Evolutionary conservation across 1,140 invertebrate genomes (phyloP), one percentile per base, ranked within the genome.

Genomic region (Sarcophaga bullata): DNA sequence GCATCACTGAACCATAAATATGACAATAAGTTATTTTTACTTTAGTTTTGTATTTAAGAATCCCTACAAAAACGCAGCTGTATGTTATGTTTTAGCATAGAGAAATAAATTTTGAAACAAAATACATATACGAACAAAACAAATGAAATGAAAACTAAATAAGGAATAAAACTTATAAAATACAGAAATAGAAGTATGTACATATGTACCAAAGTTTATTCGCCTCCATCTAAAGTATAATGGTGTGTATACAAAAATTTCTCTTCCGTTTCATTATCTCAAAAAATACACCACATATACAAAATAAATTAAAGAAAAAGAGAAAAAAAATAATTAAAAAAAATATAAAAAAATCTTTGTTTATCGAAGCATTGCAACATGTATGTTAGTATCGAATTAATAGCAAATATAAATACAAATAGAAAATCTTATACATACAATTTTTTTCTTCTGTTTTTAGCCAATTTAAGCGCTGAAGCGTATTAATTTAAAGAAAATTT

Each of bases 321-420:
- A 37, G 25, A 37, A 37, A 37, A 37, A 37, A 37, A 37, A 37
- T 37, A 37, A 37, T 37, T 37, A 37, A 37, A 4, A 37, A 37
- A 37, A 37, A 37, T 37, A 37, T 37, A 37, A 37, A 37, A 37
- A 37, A 37, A n/a, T 15, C 13, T n/a, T 68, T 68, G 62, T 68
- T 68, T 68, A 68, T 68, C 62, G 62, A 68, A 68, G 62, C 62
- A 68, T 68, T 68, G n/a, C 62, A 68, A 68, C 19, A n/a, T 68
- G 19, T 19, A 68, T 68, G 62, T 19, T 68, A 7, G 19, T 68
- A 68, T 68, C n/a, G 19, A 17, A 68, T 68, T 68, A 25, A 10
- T 6, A 68, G 54, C 11, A n/a, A 58, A 2, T 15, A 58, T 15
- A 58, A 13, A 13, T 5, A 13, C 7, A 7, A n/a, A 58, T 15